A percentile compares a stretch with the other conserved stretches of the same genome.
These are phyloP conservation scores for Autographa gamma DNA, from an alignment of 2,888 invertebrate species.

Conservation along the genomic window DNA sequence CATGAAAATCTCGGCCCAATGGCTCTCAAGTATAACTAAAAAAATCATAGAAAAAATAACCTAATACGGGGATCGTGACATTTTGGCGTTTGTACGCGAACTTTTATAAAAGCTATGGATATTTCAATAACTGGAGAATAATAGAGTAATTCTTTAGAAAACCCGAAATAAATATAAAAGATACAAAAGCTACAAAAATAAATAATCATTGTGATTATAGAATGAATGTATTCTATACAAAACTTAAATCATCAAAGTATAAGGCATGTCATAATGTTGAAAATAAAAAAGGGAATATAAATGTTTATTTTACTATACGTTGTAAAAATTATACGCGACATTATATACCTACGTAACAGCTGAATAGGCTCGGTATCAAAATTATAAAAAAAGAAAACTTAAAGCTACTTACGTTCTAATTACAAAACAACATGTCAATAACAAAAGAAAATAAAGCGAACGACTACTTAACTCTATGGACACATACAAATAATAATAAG, in stretches of 20 bases:
- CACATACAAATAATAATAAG: conserved; percentile 37
- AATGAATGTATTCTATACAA: background rate
- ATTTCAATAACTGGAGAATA: background rate
- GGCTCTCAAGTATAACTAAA: conserved; percentile 24
- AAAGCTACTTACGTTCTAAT: conserved; percentile 53
- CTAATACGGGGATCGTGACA: conserved; percentile 17
- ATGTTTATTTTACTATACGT: conserved; percentile 30
- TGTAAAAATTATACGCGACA: conserved; percentile 35
- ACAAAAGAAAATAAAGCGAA: conserved; percentile 50
- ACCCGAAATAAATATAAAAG: background rate
- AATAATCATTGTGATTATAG: conserved; percentile 5
- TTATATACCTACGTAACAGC: conserved; percentile 46
- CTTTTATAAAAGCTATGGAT: background rate
- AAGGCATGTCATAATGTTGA: conserved; percentile 20
- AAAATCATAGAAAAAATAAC: conserved; percentile 23
- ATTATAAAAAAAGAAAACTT: conserved; percentile 46
- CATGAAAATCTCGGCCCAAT: conserved; percentile 17
- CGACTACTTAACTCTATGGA: conserved; percentile 45
- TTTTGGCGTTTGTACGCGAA: conserved; percentile 16
- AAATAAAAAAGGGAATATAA: conserved; percentile 18
- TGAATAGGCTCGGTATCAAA: conserved; percentile 51
- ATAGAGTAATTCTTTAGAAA: background rate
- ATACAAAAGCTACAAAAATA: background rate
- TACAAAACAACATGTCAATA: conserved; percentile 55
- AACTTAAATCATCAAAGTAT: conserved; percentile 5